phyloP scores from a whole-genome alignment of 2,888 invertebrate species.

The Autographa pulchrina region DNA sequence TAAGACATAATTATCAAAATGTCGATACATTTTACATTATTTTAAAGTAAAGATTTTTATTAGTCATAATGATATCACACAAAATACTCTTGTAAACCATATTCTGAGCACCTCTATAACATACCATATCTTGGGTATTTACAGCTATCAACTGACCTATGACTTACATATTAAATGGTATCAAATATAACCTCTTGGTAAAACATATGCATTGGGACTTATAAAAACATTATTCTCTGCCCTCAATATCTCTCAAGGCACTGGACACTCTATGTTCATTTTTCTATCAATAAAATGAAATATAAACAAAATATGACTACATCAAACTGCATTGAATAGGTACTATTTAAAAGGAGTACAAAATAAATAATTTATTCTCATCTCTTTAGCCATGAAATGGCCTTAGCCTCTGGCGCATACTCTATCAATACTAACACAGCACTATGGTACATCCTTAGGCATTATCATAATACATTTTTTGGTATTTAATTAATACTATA shows the following conservation, averaged over 20 bases:
- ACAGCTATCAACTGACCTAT: conserved; percentile 37
- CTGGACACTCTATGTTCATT: conserved; percentile 60
- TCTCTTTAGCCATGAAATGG: conserved; percentile 50
- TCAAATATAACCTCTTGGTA: conserved; percentile 75
- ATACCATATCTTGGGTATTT: conserved; percentile 37
- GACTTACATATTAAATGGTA: conserved; percentile 61
- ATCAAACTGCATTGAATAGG: conserved; percentile 42
- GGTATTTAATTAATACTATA: conserved; percentile 51
- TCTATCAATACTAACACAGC: conserved; percentile 58
- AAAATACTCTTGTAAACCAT: conserved; percentile 38
- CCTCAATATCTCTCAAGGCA: conserved; percentile 67
- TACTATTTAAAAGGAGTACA: conserved; percentile 39
- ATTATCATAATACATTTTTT: conserved; percentile 52
- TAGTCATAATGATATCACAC: conserved; percentile 43
- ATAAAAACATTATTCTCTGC: conserved; percentile 57
- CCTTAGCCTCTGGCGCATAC: conserved; percentile 62
- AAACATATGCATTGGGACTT: conserved; percentile 60
- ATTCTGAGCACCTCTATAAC: conserved; percentile 53
- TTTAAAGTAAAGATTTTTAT: conserved; percentile 20
- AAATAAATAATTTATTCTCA: conserved; percentile 43
- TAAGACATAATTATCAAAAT: conserved; percentile 18
- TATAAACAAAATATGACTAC: conserved; percentile 40
- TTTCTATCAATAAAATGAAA: conserved; percentile 42
- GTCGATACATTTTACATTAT: conserved; percentile 22
- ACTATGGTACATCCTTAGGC: conserved; percentile 60